Evolutionary conservation across 2,797 vertebrate species (phyloP), one percentile per base, ranked within the genome.

Genomic region (Sarcophilus harrisii): DNA sequence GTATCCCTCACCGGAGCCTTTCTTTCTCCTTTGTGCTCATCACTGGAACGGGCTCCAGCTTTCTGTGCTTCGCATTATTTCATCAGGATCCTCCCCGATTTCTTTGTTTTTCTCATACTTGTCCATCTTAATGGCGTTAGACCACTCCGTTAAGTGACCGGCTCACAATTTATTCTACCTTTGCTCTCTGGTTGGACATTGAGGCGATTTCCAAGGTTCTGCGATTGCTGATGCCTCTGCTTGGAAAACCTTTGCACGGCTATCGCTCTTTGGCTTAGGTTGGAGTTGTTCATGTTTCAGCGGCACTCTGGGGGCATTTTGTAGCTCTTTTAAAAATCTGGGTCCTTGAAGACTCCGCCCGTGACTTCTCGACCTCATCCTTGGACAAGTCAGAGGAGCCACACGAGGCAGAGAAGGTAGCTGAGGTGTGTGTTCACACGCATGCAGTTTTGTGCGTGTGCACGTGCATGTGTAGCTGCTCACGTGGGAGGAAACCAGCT

Each of bases 81-180:
- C 21, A 2, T 45, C 24, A 81, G 73, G 73, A 3, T 81, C 21
- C 10, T 45, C 10, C 73, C n/a, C 73, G 27, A 0, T 45, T 24
- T 81, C 73, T 81, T 81, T 81, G 52, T 38, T 38, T 73, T 81
- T 81, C 73, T 81, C 73, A 10, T 45, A 27, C 38, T 81, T 45
- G n/a, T 45, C 9, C 1, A n/a, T 45, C 38, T 81, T 81, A 18
- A 8, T 1, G 16, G 32, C 14, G 16, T 66, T 18, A 18, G 62
- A n/a, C 32, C 11, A 10, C 73, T 45, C 73, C 8, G 0, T 3
- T 45, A 27, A 0, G 9, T 27, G 73, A 45, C 2, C 11, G 1
- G 18, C 18, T 18, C n/a, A 3, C 8, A 0, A 45, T 9, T 27
- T 5, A 27, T 18, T 8, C 18, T 5, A 0, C 21, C 38, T 9